These are phyloP conservation scores for Nibea coibor DNA, from an alignment of 2,113 vertebrate species.

Conservation along the genomic window DNA sequence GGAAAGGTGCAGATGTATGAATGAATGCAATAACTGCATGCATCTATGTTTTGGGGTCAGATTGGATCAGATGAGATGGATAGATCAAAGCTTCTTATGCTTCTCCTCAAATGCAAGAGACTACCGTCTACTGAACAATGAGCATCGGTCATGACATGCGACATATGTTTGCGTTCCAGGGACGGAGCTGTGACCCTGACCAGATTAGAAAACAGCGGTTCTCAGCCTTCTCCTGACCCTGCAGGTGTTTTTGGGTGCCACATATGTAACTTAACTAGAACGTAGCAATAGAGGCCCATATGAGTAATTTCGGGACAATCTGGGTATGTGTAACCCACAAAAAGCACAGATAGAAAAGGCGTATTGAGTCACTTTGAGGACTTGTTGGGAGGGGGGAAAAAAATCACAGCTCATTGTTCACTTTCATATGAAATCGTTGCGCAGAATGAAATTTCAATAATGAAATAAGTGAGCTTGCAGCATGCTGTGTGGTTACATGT, in stretches of 20 bases:
- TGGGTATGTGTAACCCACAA: background rate
- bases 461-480: background rate
- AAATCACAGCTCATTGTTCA: too few species aligned
- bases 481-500: background rate
- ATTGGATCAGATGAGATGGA: too few species aligned
- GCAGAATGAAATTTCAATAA: background rate
- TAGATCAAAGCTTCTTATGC: too few species aligned
- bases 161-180: background rate
- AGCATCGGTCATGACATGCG: background rate
- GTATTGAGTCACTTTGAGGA: background rate
- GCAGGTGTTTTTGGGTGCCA: background rate
- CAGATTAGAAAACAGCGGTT: background rate
- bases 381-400: background rate
- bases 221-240: too few species aligned
- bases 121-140: background rate
- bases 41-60: background rate
- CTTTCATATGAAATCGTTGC: background rate
- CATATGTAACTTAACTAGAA: background rate
- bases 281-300: background rate
- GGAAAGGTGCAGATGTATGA: conserved; percentile 34
- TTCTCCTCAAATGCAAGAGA: too few species aligned
- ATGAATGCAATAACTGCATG: conserved; percentile 11
- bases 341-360: background rate
- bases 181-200: background rate
- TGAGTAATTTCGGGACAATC: conserved; percentile 11